phyloP scores from a whole-genome alignment of 2,113 vertebrate genomes.

The Eretmochelys imbricata region DNA sequence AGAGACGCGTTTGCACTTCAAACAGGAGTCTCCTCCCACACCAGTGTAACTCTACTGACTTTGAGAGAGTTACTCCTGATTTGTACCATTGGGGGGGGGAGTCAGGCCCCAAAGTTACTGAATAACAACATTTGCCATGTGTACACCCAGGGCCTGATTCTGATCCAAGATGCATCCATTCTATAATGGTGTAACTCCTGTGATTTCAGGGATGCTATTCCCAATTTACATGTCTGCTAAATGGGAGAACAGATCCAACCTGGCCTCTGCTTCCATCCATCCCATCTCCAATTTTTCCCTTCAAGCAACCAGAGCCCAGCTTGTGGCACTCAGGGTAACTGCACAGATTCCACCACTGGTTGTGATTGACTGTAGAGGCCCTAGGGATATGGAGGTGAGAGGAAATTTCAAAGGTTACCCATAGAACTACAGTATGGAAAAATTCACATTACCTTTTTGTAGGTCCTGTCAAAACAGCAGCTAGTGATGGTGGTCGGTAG shows the following conservation, averaged over 20 bases:
- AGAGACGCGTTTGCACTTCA: neutral
- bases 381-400: neutral
- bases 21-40: neutral
- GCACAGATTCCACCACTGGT: neutral
- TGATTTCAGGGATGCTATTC: neutral
- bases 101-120: neutral
- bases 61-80: neutral
- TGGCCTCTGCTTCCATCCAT: neutral
- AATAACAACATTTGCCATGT: neutral
- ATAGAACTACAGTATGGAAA: neutral
- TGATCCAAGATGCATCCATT: neutral
- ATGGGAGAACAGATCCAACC: neutral
- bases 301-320: neutral
- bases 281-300: neutral
- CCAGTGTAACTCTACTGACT: neutral
- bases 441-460: neutral
- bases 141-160: neutral
- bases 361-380: neutral
- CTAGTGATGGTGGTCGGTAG: neutral
- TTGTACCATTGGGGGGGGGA: neutral
- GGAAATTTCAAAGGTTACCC: neutral
- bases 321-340: neutral
- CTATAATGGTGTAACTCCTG: neutral
- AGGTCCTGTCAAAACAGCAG: neutral
- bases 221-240: neutral